A percentile compares a stretch with the other conserved stretches of the same genome.
These are phyloP conservation scores for Oncorhynchus keta DNA, from an alignment of 2,113 vertebrate genomes.

Conservation along the genomic window DNA sequence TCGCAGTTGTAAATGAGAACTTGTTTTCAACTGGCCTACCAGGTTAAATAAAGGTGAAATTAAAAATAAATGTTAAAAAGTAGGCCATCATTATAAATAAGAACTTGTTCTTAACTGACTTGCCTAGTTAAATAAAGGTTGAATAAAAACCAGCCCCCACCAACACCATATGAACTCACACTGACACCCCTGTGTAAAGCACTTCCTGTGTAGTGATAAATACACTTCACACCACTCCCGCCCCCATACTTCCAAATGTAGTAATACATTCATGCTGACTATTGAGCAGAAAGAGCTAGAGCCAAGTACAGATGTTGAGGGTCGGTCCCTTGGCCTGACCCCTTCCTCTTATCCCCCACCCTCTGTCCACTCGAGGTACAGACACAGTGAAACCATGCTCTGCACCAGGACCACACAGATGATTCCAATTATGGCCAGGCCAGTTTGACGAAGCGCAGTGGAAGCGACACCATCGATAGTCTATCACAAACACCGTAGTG, in stretches of 20 bases:
- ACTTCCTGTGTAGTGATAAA: slow-evolving; percentile 48
- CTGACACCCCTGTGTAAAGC: slow-evolving; percentile 38
- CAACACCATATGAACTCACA: slow-evolving; percentile 19
- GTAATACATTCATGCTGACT: slow-evolving; percentile 47
- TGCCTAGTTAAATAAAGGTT: too few relatives aligned
- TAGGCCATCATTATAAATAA: too few relatives aligned
- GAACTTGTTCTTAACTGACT: too few relatives aligned
- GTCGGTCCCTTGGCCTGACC: neutral
- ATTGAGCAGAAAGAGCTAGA: slow-evolving; percentile 29
- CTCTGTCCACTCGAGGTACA: slow-evolving; percentile 16
- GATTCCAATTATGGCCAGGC: slow-evolving; percentile 54
- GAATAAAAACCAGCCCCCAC: slow-evolving; percentile 37
- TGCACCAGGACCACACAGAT: slow-evolving; percentile 54
- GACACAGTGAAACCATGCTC: slow-evolving; percentile 49
- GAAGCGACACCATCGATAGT: slow-evolving; percentile 26
- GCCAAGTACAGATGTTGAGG: too few relatives aligned
- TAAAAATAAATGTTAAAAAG: too few relatives aligned
- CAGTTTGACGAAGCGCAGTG: slow-evolving; percentile 37
- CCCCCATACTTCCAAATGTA: neutral
- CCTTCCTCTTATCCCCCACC: slow-evolving; percentile 16
- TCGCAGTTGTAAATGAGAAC: too few relatives aligned
- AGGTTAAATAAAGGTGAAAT: too few relatives aligned
- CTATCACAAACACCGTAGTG: slow-evolving; percentile 1
- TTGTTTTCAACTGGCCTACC: too few relatives aligned
- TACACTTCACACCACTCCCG: slow-evolving; percentile 37